Evolutionary conservation across 2,888 invertebrate genomes (phyloP).

Genomic region (Pelosia muscerda): DNA sequence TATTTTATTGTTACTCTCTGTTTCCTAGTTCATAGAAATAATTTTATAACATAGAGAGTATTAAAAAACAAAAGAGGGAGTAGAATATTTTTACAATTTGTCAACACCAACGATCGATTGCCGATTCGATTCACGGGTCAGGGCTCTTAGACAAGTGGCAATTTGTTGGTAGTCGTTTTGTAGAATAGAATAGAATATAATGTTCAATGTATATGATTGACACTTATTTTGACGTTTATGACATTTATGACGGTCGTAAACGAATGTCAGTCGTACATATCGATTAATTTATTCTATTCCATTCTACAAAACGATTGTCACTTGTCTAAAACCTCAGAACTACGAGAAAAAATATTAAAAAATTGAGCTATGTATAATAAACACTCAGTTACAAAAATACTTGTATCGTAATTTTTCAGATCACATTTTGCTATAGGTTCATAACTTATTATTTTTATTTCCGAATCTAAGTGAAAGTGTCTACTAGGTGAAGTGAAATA

Average conservation of each 20-base stretch:
- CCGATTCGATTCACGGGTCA: constrained; percentile 32
- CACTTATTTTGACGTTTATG: too few relatives aligned
- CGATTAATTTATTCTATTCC: too few relatives aligned
- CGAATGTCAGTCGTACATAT: too few relatives aligned
- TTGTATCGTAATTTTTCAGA: constrained; percentile 83
- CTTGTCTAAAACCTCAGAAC: too few relatives aligned
- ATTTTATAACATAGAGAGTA: constrained; percentile 42
- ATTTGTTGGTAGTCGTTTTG: too few relatives aligned
- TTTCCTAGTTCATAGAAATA: constrained; percentile 45
- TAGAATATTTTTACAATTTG: constrained; percentile 39
- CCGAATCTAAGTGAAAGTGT: constrained; percentile 48
- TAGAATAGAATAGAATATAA: too few relatives aligned
- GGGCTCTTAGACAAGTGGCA: too few relatives aligned
- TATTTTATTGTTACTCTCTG: constrained; percentile 53
- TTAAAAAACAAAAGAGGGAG: constrained; percentile 41
- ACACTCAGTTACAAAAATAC: constrained; percentile 85
- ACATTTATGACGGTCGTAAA: too few relatives aligned
- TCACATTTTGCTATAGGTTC: constrained; percentile 76
- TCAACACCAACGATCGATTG: constrained; percentile 40
- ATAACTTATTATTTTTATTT: constrained; percentile 58
- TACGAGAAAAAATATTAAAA: constrained; percentile 69
- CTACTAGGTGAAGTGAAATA: constrained; percentile 42
- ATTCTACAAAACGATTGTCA: too few relatives aligned
- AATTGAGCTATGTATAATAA: constrained; percentile 83
- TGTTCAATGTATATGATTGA: too few relatives aligned